These are phyloP conservation scores for Drosophila ficusphila DNA, from an alignment of 1,140 invertebrate species.

Conservation along the genomic window DNA sequence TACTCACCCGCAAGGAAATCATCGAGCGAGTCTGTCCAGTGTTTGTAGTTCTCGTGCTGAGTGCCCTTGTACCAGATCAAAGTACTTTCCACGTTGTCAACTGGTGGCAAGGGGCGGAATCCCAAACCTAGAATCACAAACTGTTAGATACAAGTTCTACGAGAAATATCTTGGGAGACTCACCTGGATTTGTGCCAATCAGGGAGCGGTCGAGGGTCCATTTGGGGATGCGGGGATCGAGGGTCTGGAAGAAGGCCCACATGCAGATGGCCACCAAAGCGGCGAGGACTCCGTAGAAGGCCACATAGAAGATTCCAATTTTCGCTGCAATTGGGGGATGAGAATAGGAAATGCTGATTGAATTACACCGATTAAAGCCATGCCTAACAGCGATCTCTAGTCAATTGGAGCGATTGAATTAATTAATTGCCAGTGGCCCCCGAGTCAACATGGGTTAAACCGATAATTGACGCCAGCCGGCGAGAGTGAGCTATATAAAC, in stretches of 20 bases:
- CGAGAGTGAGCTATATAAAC: slow-evolving; percentile 26
- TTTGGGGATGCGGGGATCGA: slow-evolving; percentile 94
- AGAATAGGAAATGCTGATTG: slow-evolving; percentile 13
- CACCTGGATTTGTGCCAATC: slow-evolving; percentile 96
- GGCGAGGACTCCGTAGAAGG: slow-evolving; percentile 94
- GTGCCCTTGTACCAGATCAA: slow-evolving; percentile 96
- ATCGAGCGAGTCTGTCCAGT: slow-evolving; percentile 90
- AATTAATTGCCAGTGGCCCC: slow-evolving; percentile 50
- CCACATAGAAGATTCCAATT: slow-evolving; percentile 95
- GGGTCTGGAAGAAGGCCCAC: slow-evolving; percentile 95
- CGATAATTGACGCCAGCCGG: slow-evolving; percentile 54
- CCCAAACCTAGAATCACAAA: slow-evolving; percentile 89
- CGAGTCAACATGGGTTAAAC: slow-evolving; percentile 65
- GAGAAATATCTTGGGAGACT: slow-evolving; percentile 7
- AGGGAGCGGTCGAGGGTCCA: slow-evolving; percentile 92
- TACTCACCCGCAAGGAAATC: slow-evolving; percentile 90
- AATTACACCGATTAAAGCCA: slow-evolving; percentile 34
- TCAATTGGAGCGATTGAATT: slow-evolving; percentile 71
- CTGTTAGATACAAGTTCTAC: slow-evolving; percentile 12
- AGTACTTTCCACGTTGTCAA: slow-evolving; percentile 94
- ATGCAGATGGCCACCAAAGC: slow-evolving; percentile 95
- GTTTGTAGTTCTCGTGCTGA: slow-evolving; percentile 89
- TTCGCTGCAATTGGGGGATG: slow-evolving; percentile 88
- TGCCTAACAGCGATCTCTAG: slow-evolving; percentile 31
- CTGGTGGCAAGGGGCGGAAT: slow-evolving; percentile 94